These are phyloP conservation scores for Galagoides demidoff DNA, from an alignment of 2,797 vertebrate species.

Conservation along the genomic window DNA sequence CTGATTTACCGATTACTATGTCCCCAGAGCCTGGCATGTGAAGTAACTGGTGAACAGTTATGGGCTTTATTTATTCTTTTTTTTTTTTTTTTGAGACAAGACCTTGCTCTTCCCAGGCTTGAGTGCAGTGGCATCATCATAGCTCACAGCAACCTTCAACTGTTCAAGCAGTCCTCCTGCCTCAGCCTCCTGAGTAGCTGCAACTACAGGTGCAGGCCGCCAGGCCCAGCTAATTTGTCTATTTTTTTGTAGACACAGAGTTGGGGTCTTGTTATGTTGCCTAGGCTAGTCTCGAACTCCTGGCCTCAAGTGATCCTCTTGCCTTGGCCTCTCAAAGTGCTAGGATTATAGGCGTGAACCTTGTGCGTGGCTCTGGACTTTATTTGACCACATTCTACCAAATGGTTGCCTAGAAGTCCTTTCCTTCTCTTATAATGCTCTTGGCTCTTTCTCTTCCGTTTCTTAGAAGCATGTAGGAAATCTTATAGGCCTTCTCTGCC, in stretches of 20 bases:
- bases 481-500: neutral
- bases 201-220: neutral
- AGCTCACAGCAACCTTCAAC: neutral
- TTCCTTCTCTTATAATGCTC: neutral
- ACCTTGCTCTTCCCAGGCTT: neutral
- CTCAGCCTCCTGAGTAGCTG: neutral
- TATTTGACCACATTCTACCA: neutral
- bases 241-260: neutral
- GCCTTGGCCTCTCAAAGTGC: neutral
- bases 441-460: neutral
- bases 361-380: neutral
- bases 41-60: neutral
- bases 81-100: neutral
- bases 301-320: neutral
- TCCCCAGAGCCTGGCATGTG: neutral
- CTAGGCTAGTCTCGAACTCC: neutral
- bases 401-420: neutral
- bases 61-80: neutral
- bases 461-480: neutral
- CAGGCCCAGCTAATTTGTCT: neutral
- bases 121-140: neutral
- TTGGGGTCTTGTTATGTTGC: accelerated
- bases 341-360: neutral
- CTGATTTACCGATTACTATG: neutral
- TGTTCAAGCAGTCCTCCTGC: neutral